Evolutionary conservation across 2,113 vertebrate species (phyloP), one percentile per base, ranked within the genome.

Genomic region (Penelope pileata): DNA sequence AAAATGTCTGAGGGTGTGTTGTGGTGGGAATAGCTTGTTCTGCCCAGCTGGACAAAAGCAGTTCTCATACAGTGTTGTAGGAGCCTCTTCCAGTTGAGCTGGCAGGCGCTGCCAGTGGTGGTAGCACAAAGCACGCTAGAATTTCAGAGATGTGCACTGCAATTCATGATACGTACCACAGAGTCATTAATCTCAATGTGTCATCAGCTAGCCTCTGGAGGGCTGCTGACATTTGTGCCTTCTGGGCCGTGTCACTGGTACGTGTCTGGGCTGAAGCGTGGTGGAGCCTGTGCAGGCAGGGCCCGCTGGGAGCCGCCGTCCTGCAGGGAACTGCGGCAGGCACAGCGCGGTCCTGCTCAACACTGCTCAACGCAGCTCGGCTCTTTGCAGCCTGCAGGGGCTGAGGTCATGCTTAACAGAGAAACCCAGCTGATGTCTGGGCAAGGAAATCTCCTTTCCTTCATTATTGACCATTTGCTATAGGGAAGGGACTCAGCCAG

Each of bases 191-290:
- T 96, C 94, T 77, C 64, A 75, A 64, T n/a, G 66, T 48, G 48
- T 62, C 64, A 38, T 51, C 67, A 73, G 45, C 22, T 40, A 53
- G 54, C 34, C 83, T 73, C 10, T n/a, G 53, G 63, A 62, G 50
- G 63, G 63, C 83, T 93, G 85, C 38, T 96, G 90, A 90, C 68
- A 83, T 58, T 34, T 86, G 63, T 94, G 90, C 51, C 85, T 73
- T 62, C 59, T 73, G 72, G 53, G 42, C 68, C 77, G 22, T n/a
- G 75, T 94, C 79, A n/a, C 63, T 78, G 47, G 51, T 69, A 24
- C 14, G 0, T 32, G 45, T 50, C 67, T 58, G 3, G 26, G 8
- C 29, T 12, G 43, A 63, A 30, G 72, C 70, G 59, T 56, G 53
- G 32, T 56, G 53, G 10, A 29, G 53, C 17, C 30, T 56, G 53